Base-by-base conservation (phyloP, 2,888 invertebrate genomes). In the Heteromurus nitidus region DNA sequence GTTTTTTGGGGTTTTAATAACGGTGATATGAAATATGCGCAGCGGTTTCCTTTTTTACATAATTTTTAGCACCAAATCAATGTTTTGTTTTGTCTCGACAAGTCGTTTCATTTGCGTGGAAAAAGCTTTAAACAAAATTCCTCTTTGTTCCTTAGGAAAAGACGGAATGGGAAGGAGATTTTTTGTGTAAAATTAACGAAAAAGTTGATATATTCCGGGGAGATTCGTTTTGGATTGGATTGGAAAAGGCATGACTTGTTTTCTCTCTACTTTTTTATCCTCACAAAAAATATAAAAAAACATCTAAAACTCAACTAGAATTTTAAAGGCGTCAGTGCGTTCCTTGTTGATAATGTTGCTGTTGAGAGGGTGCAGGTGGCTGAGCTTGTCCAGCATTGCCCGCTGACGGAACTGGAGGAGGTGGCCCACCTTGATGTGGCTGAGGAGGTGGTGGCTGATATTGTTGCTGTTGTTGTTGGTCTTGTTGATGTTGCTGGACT, bases 401-500 rank as follows among this genome's bases (percentile, higher is more conserved):
- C 13, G 50, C 22, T 50, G 77, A 16, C n/a, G n/a, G n/a, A n/a
- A n/a, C n/a, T n/a, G 77, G 65, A n/a, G 76, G 55, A 24, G 53
- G 42, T 47, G 60, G 28, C 50, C 26, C 24, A 55, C 24, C 53
- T 31, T 80, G 79, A 55, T 69, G 77, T 24, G 74, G 82, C 11
- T 50, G 65, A 11, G 28, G 31, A 30, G 60, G 30, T n/a, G n/a
- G 16, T 47, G 47, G 47, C 22, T 62, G 69, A 1, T 82, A 73
- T 26, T 84, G 82, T 22, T 80, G 83, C 24, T 64, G n/a, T n/a
- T n/a, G n/a, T n/a, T n/a, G n/a, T n/a, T 36, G 58, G 42, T 64
- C 22, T 3, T 55, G 64, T 31, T 73, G 80, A 26, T 64, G 72
- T 47, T 47, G 47, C n/a, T 47, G 47, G 16, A 47, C 47, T 47